phyloP scores from a whole-genome alignment of 2,888 invertebrate genomes.

The Lithophane semibrunnea region DNA sequence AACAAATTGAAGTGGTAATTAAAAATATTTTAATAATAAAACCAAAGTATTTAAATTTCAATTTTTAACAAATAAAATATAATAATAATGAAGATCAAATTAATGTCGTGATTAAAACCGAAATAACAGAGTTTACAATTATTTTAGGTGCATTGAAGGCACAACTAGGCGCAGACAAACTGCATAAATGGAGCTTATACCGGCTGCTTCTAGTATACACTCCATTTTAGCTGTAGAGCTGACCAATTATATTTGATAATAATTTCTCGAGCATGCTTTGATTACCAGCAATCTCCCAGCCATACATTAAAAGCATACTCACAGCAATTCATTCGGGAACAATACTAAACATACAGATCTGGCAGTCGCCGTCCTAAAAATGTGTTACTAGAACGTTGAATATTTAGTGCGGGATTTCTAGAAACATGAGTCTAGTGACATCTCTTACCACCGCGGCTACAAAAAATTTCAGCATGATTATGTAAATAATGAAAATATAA shows the following conservation, averaged over 20 bases:
- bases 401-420: background rate
- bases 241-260: background rate
- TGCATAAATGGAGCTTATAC: conserved; percentile 16
- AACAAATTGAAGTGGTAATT: conserved; percentile 7
- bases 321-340: background rate
- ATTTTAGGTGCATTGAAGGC: conserved; percentile 3
- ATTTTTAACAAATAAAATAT: conserved; percentile 36
- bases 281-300: background rate
- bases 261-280: background rate
- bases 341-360: background rate
- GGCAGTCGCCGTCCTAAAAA: background rate
- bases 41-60: conserved; percentile 23
- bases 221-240: background rate
- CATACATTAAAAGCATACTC: background rate
- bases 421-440: background rate
- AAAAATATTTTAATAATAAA: conserved; percentile 42
- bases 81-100: conserved; percentile 4
- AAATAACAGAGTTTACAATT: background rate
- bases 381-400: background rate
- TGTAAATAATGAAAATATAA: conserved; percentile 13
- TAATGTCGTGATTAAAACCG: conserved; percentile 2
- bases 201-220: conserved; percentile 18
- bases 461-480: background rate
- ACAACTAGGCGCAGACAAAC: background rate
- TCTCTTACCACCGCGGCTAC: background rate